Evolutionary conservation across 2,113 vertebrate species (phyloP).

Genomic region (Sterna hirundo): DNA sequence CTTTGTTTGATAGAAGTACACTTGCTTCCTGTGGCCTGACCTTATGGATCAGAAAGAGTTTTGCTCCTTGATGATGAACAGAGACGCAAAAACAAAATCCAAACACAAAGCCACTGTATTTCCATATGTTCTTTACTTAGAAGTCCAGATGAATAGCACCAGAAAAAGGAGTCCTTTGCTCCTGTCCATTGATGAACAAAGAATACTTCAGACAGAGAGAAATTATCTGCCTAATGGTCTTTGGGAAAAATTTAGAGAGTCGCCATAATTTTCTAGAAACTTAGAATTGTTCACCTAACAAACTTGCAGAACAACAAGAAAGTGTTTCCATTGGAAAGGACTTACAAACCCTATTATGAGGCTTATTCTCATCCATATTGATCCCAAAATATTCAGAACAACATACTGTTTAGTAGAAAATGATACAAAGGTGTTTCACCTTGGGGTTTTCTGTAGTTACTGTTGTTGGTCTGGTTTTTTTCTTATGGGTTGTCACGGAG

Average conservation of each 20-base stretch:
- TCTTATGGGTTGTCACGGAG: not conserved
- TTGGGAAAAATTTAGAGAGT: not conserved
- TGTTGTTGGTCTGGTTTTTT: not conserved
- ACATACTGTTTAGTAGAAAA: not conserved
- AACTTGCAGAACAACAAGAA: not conserved
- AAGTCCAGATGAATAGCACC: not conserved
- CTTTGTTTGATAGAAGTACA: not conserved
- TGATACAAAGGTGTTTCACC: not conserved
- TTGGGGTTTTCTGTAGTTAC: not conserved
- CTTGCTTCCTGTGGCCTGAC: not conserved
- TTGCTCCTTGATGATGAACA: not conserved
- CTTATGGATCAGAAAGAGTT: not conserved
- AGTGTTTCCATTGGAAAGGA: not conserved
- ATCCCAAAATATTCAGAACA: not conserved
- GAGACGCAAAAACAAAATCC: not conserved
- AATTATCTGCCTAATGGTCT: not conserved
- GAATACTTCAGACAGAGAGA: not conserved
- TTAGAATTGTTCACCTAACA: not conserved
- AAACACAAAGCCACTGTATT: not conserved
- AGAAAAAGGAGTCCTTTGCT: not conserved
- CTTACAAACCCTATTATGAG: not conserved
- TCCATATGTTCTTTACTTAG: not conserved
- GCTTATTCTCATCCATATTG: not conserved
- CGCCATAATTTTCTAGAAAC: not conserved
- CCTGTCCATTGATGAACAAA: not conserved